Base-by-base conservation (phyloP, 1,140 invertebrate genomes). In the Chymomyza costata region DNA sequence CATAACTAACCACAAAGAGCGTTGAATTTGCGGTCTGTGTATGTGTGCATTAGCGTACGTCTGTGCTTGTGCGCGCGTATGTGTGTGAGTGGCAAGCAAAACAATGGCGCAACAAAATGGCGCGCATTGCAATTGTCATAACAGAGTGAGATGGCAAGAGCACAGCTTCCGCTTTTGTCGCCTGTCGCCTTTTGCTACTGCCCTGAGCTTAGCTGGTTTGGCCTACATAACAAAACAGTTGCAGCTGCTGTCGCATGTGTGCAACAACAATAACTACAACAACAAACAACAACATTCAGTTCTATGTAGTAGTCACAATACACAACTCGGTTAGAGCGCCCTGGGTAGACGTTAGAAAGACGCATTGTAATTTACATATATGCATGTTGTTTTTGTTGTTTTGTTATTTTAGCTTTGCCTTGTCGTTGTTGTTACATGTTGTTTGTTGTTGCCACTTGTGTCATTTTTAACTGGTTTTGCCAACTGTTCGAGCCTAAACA, bases 141-240 rank as follows among this genome's bases (percentile, higher is more conserved):
- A n/a, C n/a, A n/a, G n/a, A 25, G 21, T 8, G 21, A 25, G 21
- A 25, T 25, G 21, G 21, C 21, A n/a, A n/a, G 21, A 8, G 8
- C 21, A 8, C 21, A 25, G 21, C 21, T 25, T 25, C 21, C 21
- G 3, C 54, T 64, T 56, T 51, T 38, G 60, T 14, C 34, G 40
- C 30, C 55, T 69, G 62, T 45, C 66, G 51, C 50, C 51, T 71
- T 64, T 8, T 25, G 21, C 21, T 25, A n/a, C n/a, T n/a, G n/a
- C n/a, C n/a, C n/a, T n/a, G n/a, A n/a, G n/a, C n/a, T n/a, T n/a
- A n/a, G n/a, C 21, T 25, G 21, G 21, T 8, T 25, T 78, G 71
- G 66, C 71, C 71, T 78, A 78, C 71, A 78, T 80, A 78, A 63
- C 63, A 65, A 78, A 78, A 67, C 73, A 78, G 62, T 64, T 78